Evolutionary conservation across 2,113 vertebrate species (phyloP), one percentile per base, ranked within the genome.

Genomic region (Galemys pyrenaicus): DNA sequence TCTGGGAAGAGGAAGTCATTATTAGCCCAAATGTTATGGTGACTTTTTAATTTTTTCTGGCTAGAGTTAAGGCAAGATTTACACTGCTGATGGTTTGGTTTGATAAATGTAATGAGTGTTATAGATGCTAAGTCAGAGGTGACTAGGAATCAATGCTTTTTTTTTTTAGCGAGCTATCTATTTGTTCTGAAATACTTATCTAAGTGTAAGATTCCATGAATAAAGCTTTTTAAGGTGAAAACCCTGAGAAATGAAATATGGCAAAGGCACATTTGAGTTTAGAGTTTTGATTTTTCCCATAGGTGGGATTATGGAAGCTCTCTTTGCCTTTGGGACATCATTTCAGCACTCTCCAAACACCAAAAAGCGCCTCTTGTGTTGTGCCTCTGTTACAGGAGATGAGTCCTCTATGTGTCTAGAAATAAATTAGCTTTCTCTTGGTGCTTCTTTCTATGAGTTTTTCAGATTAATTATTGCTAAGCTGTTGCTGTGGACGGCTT

Each of bases 1-100:
- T 78, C 96, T 95, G 77, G 49, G 39, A 89, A 93, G 56, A 96
- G 96, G 96, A 97, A 97, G 96, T 97, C 92, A 97, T 46, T 93
- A 70, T 80, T 95, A 88, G 51, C 35, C n/a, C 74, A 81, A 67
- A 84, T 93, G 83, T 92, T 90, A 81, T 9, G 44, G 16, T 44
- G 32, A 32, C 10, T 73, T 70, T 84, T 60, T 32, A 22, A 56
- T 4, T 30, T 22, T 26, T 41, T 30, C 56, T 79, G 65, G 73
- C 35, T 12, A 91, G 86, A 95, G 70, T 71, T 89, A 92, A 94
- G 24, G 60, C 87, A 87, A 91, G 84, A 95, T 93, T 91, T 96
- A 95, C 2, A 64, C 3, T 58, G 46, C 65, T 93, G 93, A 93
- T 95, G 60, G 19, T 80, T 81, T n/a, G 68, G 24, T 12, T 91